phyloP scores from a whole-genome alignment of 2,888 invertebrate genomes.

The Macrosoma leucophasiata region DNA sequence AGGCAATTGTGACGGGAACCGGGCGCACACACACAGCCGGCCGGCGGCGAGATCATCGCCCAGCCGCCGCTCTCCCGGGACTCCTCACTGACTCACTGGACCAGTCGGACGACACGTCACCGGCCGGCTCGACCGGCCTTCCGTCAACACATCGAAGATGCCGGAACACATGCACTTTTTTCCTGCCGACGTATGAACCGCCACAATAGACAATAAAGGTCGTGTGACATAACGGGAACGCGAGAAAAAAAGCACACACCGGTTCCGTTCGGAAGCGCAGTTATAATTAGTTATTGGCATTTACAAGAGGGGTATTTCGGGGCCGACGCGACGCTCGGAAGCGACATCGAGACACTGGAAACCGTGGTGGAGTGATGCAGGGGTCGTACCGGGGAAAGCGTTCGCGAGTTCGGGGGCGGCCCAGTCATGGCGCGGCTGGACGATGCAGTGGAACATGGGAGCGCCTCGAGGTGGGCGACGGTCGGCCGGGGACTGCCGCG shows the following conservation, averaged over 20 bases:
- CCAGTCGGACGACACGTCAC: no score
- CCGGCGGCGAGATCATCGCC: no score
- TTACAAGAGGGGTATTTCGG: slow-evolving; percentile 31
- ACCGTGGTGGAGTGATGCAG: slow-evolving; percentile 3
- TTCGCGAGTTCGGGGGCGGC: slow-evolving; percentile 82
- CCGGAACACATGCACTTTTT: no score
- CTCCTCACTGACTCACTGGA: no score
- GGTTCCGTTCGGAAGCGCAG: slow-evolving; percentile 30
- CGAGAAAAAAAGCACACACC: slow-evolving; percentile 11
- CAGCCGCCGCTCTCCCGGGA: no score
- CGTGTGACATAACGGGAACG: slow-evolving; percentile 14
- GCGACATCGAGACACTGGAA: slow-evolving; percentile 1
- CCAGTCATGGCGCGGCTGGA: slow-evolving; percentile 87
- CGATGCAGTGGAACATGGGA: slow-evolving; percentile 88
- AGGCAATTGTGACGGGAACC: slow-evolving; percentile 9
- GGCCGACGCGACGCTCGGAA: slow-evolving; percentile 28
- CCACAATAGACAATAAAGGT: slow-evolving; percentile 22
- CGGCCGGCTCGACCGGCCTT: no score
- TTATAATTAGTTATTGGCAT: slow-evolving; percentile 46
- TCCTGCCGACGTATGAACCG: slow-evolving; percentile 3
- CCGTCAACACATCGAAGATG: no score
- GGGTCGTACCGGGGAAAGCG: slow-evolving; percentile 80
- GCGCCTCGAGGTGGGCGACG: slow-evolving; percentile 31
- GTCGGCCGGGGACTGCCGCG: slow-evolving; percentile 31
- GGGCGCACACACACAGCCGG: slow-evolving; percentile 7